Conservation (phyloP, 2,888 invertebrate species). For the Dusona sp. region DNA sequence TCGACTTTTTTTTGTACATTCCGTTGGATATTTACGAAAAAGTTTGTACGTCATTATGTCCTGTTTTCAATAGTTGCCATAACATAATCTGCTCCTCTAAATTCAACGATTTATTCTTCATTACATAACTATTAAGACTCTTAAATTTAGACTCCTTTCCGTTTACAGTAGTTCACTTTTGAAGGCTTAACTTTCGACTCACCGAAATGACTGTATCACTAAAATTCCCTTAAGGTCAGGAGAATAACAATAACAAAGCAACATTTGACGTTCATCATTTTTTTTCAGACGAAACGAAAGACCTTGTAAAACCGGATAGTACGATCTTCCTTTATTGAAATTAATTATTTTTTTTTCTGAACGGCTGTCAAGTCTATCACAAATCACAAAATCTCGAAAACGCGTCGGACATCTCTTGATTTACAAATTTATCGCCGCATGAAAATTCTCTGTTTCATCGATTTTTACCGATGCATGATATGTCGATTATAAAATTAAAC, state of each 20-base stretch:
- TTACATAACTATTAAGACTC: neutral
- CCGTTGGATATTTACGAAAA: neutral
- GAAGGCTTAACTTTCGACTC: neutral
- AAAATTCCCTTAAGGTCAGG: neutral
- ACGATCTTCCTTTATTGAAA: neutral
- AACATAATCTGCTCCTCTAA: neutral
- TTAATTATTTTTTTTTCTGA: neutral
- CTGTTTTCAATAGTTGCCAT: neutral
- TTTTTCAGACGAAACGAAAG: neutral
- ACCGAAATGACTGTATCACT: neutral
- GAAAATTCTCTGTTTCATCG: neutral
- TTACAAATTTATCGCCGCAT: neutral
- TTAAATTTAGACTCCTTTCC: neutral
- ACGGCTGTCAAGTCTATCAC: neutral
- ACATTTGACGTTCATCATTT: neutral
- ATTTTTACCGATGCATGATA: neutral
- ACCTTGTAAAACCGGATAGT: constrained; percentile 24
- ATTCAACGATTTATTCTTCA: neutral
- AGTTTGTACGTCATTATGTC: neutral
- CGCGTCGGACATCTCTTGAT: neutral
- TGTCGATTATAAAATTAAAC: neutral
- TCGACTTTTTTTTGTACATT: neutral
- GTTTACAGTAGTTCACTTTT: constrained; percentile 1
- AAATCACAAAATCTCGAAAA: neutral
- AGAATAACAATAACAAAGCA: constrained; percentile 2